Conservation (phyloP, 2,888 invertebrate genomes). For the Orchesella flavescens region DNA sequence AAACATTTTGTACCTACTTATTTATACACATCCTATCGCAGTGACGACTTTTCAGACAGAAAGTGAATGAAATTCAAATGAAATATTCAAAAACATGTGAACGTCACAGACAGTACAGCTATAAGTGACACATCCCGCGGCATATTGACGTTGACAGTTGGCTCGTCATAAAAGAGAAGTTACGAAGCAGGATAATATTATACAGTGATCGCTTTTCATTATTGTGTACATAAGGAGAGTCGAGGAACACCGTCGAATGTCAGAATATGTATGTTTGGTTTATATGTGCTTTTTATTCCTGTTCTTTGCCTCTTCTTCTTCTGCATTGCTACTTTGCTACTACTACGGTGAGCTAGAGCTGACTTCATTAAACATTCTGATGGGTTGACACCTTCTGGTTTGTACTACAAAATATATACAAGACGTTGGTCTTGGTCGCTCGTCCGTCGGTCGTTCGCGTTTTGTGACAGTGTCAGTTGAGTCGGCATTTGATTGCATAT, state of each 20-base stretch:
- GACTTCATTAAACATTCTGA: slow-evolving; percentile 53
- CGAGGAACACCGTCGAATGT: neutral
- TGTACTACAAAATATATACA: slow-evolving; percentile 24
- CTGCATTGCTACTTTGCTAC: neutral
- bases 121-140: slow-evolving; percentile 12
- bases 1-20: neutral
- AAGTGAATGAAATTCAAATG: neutral
- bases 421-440: neutral
- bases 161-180: neutral
- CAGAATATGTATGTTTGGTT: too few relatives aligned
- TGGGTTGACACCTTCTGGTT: slow-evolving; percentile 44
- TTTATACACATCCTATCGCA: neutral
- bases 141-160: slow-evolving; percentile 36
- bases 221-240: neutral
- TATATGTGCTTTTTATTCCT: neutral
- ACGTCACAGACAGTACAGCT: neutral
- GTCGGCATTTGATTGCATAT: neutral
- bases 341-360: neutral
- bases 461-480: neutral
- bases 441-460: neutral
- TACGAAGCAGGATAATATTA: too few relatives aligned
- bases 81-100: neutral
- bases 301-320: neutral
- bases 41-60: neutral
- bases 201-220: too few relatives aligned